These are phyloP conservation scores for Scrobipalpa costella DNA, from an alignment of 2,888 invertebrate species.

Conservation along the genomic window DNA sequence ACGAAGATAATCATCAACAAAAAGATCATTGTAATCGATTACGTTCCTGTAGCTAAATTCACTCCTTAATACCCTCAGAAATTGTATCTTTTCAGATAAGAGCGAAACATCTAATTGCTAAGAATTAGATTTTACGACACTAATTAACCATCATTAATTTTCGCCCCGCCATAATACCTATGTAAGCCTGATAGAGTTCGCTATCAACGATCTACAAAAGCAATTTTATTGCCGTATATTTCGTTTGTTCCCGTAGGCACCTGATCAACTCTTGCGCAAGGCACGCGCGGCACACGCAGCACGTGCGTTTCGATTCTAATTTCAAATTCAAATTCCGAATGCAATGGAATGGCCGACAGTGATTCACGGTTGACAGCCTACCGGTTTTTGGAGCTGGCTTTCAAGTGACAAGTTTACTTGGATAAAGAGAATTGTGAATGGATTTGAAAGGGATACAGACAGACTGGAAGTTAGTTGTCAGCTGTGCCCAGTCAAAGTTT, in stretches of 20 bases:
- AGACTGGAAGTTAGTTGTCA: background rate
- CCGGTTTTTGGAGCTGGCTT: constrained; percentile 32
- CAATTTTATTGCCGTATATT: background rate
- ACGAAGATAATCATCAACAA: too few species aligned
- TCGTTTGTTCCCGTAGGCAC: constrained; percentile 53
- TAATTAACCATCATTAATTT: constrained; percentile 5
- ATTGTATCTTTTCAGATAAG: background rate
- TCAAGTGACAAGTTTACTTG: constrained; percentile 15
- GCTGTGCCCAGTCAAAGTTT: background rate
- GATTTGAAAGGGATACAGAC: constrained; percentile 12
- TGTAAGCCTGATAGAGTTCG: background rate
- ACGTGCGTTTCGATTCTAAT: constrained; percentile 49
- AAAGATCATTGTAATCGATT: too few species aligned
- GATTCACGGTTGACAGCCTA: constrained; percentile 47
- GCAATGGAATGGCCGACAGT: constrained; percentile 43
- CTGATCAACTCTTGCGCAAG: constrained; percentile 45
- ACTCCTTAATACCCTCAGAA: background rate
- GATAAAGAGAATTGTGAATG: constrained; percentile 21
- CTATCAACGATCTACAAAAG: background rate
- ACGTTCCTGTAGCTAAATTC: too few species aligned
- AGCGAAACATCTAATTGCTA: background rate
- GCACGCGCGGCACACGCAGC: constrained; percentile 39
- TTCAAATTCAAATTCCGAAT: constrained; percentile 49
- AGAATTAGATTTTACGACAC: background rate
- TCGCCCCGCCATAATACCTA: background rate